phyloP scores from a whole-genome alignment of 2,113 vertebrate species.

The Copsychus sechellarum region DNA sequence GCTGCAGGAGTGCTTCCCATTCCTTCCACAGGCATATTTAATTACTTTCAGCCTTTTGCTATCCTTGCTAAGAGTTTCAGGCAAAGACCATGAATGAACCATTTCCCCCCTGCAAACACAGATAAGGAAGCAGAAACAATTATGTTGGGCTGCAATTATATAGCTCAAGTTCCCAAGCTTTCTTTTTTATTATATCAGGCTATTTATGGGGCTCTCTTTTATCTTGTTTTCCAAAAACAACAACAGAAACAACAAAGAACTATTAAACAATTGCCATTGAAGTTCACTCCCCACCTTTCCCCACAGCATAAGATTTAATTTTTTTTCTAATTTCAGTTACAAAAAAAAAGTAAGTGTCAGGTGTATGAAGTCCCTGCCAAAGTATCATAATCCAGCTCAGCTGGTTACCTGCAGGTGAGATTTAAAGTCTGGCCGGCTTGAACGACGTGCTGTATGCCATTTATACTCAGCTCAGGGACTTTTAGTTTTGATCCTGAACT shows the following conservation, averaged over 20 bases:
- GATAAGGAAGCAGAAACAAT: conserved; percentile 67
- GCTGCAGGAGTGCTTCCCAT: conserved; percentile 82
- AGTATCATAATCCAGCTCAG: neutral
- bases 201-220: conserved; percentile 53
- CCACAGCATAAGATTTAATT: neutral
- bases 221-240: conserved; percentile 64
- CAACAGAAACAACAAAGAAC: conserved; percentile 53
- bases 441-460: conserved; percentile 78
- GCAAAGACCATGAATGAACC: conserved; percentile 86
- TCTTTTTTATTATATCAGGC: conserved; percentile 44
- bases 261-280: conserved; percentile 61
- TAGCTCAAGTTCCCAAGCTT: conserved; percentile 29
- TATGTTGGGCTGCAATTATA: conserved; percentile 38
- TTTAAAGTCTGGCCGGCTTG: conserved; percentile 84
- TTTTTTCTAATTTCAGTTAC: conserved; percentile 6
- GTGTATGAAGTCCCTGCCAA: conserved; percentile 8
- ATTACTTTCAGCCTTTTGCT: conserved; percentile 75
- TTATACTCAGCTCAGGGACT: conserved; percentile 84
- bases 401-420: conserved; percentile 90
- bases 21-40: conserved; percentile 81
- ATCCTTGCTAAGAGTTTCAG: conserved; percentile 75
- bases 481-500: conserved; percentile 80
- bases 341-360: neutral
- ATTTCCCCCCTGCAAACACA: conserved; percentile 82
- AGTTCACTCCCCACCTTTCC: conserved; percentile 55